Evolutionary conservation across 2,113 vertebrate species (phyloP).

Genomic region (Eretmochelys imbricata): DNA sequence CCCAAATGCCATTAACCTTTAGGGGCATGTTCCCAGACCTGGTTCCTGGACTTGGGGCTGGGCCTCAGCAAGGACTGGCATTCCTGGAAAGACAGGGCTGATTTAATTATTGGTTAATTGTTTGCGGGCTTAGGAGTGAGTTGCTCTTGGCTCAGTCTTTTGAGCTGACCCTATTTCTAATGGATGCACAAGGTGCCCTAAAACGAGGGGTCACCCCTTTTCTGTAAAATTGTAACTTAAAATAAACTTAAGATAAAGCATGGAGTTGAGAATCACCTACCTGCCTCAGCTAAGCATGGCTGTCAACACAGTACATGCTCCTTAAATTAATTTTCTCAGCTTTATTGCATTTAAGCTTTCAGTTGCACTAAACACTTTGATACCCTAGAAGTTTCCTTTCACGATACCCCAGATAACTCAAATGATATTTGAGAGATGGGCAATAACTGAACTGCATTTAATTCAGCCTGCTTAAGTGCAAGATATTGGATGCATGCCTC

Average conservation of each 20-base stretch:
- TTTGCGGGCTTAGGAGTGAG: conserved; percentile 19
- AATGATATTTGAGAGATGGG: fast-evolving
- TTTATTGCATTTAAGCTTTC: neutral
- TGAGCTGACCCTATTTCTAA: conserved; percentile 49
- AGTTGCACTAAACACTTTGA: neutral
- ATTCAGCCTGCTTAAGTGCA: neutral
- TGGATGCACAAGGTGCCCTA: conserved; percentile 37
- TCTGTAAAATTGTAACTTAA: neutral
- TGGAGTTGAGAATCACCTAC: neutral
- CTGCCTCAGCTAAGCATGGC: neutral
- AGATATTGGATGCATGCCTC: neutral
- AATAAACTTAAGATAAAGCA: conserved; percentile 49
- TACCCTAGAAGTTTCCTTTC: neutral
- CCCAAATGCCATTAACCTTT: neutral
- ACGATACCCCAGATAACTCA: neutral
- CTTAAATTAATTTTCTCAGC: neutral
- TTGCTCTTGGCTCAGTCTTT: neutral
- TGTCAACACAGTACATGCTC: neutral
- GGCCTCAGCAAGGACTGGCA: neutral
- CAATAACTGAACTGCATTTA: neutral
- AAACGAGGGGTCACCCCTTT: conserved; percentile 34
- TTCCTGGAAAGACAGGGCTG: fast-evolving
- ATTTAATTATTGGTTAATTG: conserved; percentile 44
- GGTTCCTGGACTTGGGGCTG: too few species aligned
- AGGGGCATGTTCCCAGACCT: neutral